Evolutionary conservation across 2,113 vertebrate genomes (phyloP), one percentile per base, ranked within the genome.

Genomic region (Saccopteryx leptura): DNA sequence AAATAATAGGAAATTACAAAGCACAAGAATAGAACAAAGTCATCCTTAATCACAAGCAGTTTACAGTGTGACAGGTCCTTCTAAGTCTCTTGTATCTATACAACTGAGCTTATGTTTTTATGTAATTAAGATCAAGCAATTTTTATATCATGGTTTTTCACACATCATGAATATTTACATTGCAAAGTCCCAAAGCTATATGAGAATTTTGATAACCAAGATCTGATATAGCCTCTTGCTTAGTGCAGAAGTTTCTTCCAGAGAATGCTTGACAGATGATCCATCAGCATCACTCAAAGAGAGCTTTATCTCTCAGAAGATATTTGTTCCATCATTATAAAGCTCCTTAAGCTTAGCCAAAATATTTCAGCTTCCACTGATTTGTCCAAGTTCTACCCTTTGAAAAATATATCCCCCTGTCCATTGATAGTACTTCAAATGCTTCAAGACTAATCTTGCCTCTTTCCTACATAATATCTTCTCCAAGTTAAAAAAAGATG

Each of bases 401-500:
- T 72, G 76, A 68, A 87, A 89, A 48, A 24, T 1, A 50, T 17
- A 81, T 23, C 33, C 1, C 1, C 23, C 26, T 79, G 23, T 33
- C 80, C 48, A 61, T 19, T 88, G 68, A 87, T 31, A 65, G 24
- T 5, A 5, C 28, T 88, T 95, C 39, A 31, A 12, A 85, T 92
- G 12, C 18, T 79, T 90, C 69, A 86, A 69, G 54, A 79, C 1
- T 80, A 13, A 60, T 33, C n/a, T 87, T 76, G 0, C 14, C 78
- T 61, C 19, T 79, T 91, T 83, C 63, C 54, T 74, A 50, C 19
- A 80, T 79, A 74, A 86, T 91, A 91, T 66, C 33, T 90, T 61
- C 48, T 68, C 50, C 7, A 85, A 58, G 56, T 90, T 93, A 63
- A 84, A 96, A 11, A 86, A 94, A 80, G 9, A 81, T 91, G 5